Evolutionary conservation across 2,888 invertebrate species (phyloP), one percentile per base, ranked within the genome.

Genomic region (Chaitophorus viminalis): DNA sequence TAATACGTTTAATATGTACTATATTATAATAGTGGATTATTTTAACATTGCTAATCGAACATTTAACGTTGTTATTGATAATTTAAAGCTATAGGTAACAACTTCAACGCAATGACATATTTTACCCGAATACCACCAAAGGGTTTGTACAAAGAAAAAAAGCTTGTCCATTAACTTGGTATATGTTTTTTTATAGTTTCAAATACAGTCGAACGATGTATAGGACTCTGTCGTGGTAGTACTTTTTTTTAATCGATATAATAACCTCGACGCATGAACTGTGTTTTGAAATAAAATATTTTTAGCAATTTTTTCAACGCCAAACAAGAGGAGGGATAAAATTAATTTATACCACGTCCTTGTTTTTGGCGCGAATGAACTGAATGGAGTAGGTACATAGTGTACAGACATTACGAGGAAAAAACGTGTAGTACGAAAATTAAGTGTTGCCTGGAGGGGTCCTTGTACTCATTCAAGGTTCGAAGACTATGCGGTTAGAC

Each of bases 381-480:
- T 72, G 78, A 78, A 78, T 54, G n/a, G 31, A 74, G 25, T 72
- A 72, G 33, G 72, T 82, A 74, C 3, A 54, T 31, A 39, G 14
- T 2, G 25, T 14, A 25, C 39, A 33, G 33, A 39, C 25, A 79
- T 86, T 79, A 79, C 72, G 31, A 29, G 52, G n/a, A 76, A 83
- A 46, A 75, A 68, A 46, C 25, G 70, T n/a, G 70, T 79, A 60
- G 36, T 75, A 70, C 17, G 72, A 79, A 87, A 87, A 87, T 79
- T 72, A 68, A 87, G 74, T 76, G 78, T 87, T 39, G 79, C 86
- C 79, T 52, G 36, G 54, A 87, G 79, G 86, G 86, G 86, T 87
- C 86, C 86, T 87, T 87, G 86, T 74, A 78, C 86, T 70, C 79
- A 79, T 79, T 87, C 86, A 87, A 87, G 86, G 86, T 87, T 60